Percentiles rank a stretch among this genome's conserved stretches.
Evolutionary conservation across 1,140 invertebrate species (phyloP).

Genomic region (Pseudomyrmex flavicornis): DNA sequence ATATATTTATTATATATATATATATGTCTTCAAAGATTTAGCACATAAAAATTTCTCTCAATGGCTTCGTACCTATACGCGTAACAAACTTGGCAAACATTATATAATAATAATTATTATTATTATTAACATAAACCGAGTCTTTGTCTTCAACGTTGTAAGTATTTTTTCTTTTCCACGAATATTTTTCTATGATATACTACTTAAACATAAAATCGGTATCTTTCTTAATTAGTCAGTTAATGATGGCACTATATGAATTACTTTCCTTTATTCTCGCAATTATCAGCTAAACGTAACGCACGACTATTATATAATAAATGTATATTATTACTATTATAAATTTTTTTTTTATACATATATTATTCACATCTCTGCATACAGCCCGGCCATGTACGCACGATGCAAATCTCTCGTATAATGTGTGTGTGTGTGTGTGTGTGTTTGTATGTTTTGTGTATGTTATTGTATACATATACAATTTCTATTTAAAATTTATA

Average conservation of each 20-base stretch:
- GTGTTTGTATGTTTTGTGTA: constrained; percentile 33
- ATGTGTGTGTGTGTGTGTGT: constrained; percentile 7
- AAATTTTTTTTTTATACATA: constrained; percentile 77
- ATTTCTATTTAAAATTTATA: constrained; percentile 71
- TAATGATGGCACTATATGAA: constrained; percentile 84
- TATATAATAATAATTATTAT: constrained; percentile 55
- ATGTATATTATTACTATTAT: constrained; percentile 74
- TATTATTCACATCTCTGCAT: constrained; percentile 78
- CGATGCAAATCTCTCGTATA: constrained; percentile 61
- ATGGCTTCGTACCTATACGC: constrained; percentile 62
- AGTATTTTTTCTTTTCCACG: constrained; percentile 65
- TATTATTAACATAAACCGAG: constrained; percentile 74
- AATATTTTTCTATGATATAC: constrained; percentile 67
- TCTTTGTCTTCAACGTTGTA: constrained; percentile 75
- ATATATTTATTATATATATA: too few relatives aligned
- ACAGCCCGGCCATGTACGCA: constrained; percentile 70
- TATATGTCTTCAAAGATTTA: constrained; percentile 48
- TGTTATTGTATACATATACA: constrained; percentile 49
- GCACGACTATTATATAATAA: constrained; percentile 75
- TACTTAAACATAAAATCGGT: constrained; percentile 73
- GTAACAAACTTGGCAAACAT: constrained; percentile 74
- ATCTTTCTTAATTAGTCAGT: constrained; percentile 79
- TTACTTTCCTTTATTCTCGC: constrained; percentile 77
- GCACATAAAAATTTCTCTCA: constrained; percentile 63
- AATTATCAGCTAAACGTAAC: constrained; percentile 73